A percentile compares a stretch with the other conserved stretches of the same genome.
Conservation (phyloP, 1,140 invertebrate genomes). For the Venturia canescens region DNA sequence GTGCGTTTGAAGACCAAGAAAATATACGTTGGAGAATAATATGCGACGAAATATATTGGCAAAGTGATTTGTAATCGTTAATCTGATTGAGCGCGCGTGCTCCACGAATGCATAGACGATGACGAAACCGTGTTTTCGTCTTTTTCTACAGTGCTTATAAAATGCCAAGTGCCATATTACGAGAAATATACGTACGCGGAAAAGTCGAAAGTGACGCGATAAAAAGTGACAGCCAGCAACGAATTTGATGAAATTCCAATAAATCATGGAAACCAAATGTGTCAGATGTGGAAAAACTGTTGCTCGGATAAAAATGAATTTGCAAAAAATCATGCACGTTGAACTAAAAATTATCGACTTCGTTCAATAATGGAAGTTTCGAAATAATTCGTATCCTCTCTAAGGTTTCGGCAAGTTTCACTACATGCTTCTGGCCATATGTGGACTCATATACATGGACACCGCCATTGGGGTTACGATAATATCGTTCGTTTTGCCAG, state of each 20-base stretch:
- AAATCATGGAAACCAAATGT: not conserved
- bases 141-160: not conserved
- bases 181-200: not conserved
- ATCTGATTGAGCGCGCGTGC: not conserved
- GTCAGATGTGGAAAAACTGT: not conserved
- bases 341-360: too few species aligned
- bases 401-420: constrained; percentile 90
- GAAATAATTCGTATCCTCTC: constrained; percentile 15
- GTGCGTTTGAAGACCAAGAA: not conserved
- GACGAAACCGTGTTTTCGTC: not conserved
- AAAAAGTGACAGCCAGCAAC: not conserved
- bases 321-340: too few species aligned
- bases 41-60: not conserved
- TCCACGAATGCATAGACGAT: not conserved
- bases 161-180: not conserved
- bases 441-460: constrained; percentile 85
- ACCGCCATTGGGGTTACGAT: constrained; percentile 92
- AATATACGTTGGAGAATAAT: constrained; percentile 2
- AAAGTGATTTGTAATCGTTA: constrained; percentile 12
- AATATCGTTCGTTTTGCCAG: constrained; percentile 86
- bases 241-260: not conserved
- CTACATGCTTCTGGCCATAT: constrained; percentile 82
- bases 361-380: constrained; percentile 2
- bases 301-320: not conserved
- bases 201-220: constrained; percentile 2